Conservation (phyloP, 2,113 vertebrate genomes). For the Larimichthys crocea region DNA sequence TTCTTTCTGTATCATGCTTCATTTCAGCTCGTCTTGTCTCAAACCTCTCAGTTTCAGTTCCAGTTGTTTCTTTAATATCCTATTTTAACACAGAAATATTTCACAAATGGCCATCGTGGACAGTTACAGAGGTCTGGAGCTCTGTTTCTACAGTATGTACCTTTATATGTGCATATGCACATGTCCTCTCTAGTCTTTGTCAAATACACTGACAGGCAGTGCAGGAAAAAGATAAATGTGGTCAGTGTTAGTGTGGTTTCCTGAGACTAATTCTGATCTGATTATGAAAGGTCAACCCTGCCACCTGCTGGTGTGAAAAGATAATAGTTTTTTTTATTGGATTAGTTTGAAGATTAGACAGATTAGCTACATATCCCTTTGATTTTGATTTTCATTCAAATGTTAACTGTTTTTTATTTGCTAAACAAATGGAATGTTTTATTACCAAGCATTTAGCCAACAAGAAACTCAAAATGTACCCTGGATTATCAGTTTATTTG, state of each 20-base stretch:
- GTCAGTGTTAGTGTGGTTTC: not conserved
- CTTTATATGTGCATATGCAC: not conserved
- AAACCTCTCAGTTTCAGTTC: slow-evolving; percentile 14
- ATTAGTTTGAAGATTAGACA: slow-evolving; percentile 9
- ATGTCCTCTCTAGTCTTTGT: not conserved
- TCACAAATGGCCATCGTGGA: not conserved
- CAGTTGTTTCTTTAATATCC: not conserved
- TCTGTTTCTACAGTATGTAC: not conserved
- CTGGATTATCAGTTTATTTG: not conserved
- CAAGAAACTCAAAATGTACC: not conserved
- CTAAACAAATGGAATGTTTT: not conserved
- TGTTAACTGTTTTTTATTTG: not conserved
- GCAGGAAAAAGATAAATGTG: not conserved
- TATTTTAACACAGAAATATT: not conserved
- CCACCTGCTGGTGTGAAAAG: slow-evolving; percentile 73
- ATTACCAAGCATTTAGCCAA: not conserved
- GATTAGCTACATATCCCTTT: not conserved
- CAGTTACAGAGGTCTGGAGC: not conserved
- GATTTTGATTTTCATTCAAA: not conserved
- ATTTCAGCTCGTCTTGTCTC: slow-evolving; percentile 4
- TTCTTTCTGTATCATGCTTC: not conserved
- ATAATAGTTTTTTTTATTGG: slow-evolving; percentile 12
- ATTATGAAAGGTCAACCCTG: slow-evolving; percentile 61
- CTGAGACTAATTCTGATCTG: not conserved
- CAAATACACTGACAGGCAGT: not conserved